Evolutionary conservation across 2,113 vertebrate genomes (phyloP), one percentile per base, ranked within the genome.

Genomic region (Puma concolor): DNA sequence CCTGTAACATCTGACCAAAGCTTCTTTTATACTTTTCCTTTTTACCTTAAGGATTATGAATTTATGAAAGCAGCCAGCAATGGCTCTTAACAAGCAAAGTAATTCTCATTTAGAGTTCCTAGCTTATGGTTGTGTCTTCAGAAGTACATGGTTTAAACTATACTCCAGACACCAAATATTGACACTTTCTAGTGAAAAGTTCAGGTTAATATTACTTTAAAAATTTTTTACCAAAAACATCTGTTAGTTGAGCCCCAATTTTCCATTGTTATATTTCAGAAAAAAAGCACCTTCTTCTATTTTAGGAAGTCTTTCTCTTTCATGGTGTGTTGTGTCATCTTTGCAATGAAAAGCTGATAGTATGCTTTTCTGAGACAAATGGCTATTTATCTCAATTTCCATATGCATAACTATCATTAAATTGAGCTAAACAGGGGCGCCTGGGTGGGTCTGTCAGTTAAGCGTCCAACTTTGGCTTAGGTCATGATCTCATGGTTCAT

Each of bases 201-300:
- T 92, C 19, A 77, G 66, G 52, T 84, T 83, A 97, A 94, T 33
- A 69, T 3, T 41, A 31, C 31, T 90, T 89, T 82, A 92, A 89
- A 33, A 87, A 31, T 94, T 16, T 71, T 64, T 4, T 9, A 13
- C 6, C 0, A 50, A 44, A 88, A 85, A 64, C 13, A 1, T 44
- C 13, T 86, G 86, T 33, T 81, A 67, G 4, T 74, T 87, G 14
- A 63, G 29, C 3, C 31, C 38, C 87, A 4, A 77, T 67, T 86
- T 96, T 79, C 54, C 44, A n/a, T 36, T 85, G 88, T 77, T 84
- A 25, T 27, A 44, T 93, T 60, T 89, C 33, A 66, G 29, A 60
- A 74, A 94, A 38, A 33, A 50, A 50, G 25, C 5, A 54, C 19
- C n/a, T 82, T 92, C 89, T 38, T 82, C 4, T 63, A 95, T 69